Percentiles rank a stretch among this genome's conserved stretches.
Evolutionary conservation across 2,797 vertebrate genomes (phyloP).

Genomic region (Hephaestus fuliginosus): DNA sequence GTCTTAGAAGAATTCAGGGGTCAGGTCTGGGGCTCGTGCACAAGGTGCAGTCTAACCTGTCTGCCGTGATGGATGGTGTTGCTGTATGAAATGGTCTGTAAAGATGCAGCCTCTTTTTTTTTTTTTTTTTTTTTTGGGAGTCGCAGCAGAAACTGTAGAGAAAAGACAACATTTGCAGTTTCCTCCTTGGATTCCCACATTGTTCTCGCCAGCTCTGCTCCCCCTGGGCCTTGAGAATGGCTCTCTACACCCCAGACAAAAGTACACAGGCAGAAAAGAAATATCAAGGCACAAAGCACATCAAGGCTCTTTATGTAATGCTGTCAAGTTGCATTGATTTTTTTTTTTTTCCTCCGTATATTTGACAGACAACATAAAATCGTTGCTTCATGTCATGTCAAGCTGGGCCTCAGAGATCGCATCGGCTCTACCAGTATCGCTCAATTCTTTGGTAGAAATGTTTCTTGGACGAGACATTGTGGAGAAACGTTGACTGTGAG

Average conservation of each 20-base stretch:
- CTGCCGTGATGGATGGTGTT: conserved; percentile 87
- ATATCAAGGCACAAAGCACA: conserved; percentile 74
- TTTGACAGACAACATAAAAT: conserved; percentile 83
- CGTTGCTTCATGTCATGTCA: conserved; percentile 76
- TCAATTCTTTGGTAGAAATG: conserved; percentile 56
- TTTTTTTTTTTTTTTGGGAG: conserved; percentile 53
- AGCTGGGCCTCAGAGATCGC: conserved; percentile 68
- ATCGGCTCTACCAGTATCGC: conserved; percentile 54
- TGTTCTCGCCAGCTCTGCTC: conserved; percentile 72
- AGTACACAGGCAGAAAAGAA: conserved; percentile 77
- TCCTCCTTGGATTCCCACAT: conserved; percentile 85
- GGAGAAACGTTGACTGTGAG: conserved; percentile 49
- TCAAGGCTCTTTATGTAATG: conserved; percentile 80
- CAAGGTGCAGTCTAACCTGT: conserved; percentile 66
- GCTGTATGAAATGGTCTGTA: conserved; percentile 85
- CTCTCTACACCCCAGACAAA: conserved; percentile 79
- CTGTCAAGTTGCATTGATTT: conserved; percentile 82
- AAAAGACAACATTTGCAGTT: conserved; percentile 80
- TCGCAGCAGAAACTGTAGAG: conserved; percentile 76
- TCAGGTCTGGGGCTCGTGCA: conserved; percentile 45
- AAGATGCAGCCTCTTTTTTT: conserved; percentile 79
- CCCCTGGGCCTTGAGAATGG: conserved; percentile 68
- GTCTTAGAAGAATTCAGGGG: conserved; percentile 43
- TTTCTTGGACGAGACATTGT: conserved; percentile 58
- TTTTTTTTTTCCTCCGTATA: conserved; percentile 63